Conservation (phyloP, 2,797 vertebrate genomes). For the Sorex maritimensis region DNA sequence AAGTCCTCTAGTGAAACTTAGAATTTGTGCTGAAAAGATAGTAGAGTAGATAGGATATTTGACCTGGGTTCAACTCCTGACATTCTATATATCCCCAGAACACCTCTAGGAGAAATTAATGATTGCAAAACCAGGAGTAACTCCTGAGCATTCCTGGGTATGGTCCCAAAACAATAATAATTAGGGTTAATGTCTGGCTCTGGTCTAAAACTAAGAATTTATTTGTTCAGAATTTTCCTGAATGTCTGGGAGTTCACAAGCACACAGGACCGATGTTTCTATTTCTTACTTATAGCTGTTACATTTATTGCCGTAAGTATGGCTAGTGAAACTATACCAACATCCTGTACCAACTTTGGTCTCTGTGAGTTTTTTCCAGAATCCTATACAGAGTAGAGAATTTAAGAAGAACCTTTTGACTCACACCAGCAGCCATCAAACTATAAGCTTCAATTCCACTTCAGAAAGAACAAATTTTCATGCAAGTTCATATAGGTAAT, state of each 20-base stretch:
- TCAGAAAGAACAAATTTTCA: not conserved
- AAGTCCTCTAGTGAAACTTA: constrained; percentile 42
- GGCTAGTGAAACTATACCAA: not conserved
- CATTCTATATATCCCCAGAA: too few species aligned
- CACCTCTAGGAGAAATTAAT: too few species aligned
- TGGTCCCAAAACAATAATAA: too few species aligned
- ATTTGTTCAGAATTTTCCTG: not conserved
- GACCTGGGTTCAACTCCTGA: too few species aligned
- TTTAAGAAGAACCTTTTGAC: not conserved
- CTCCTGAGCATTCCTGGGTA: too few species aligned
- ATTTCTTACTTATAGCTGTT: not conserved
- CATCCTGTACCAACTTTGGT: not conserved
- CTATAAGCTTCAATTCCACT: not conserved
- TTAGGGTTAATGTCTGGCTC: not conserved
- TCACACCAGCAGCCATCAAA: not conserved
- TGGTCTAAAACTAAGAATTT: not conserved
- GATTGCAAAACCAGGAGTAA: too few species aligned
- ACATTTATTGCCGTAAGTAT: not conserved
- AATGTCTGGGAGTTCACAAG: constrained; percentile 16
- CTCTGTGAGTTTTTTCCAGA: not conserved
- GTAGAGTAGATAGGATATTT: too few species aligned
- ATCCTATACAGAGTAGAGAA: not conserved
- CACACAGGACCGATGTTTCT: not conserved
- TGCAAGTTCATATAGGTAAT: not conserved
- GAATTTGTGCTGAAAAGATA: too few species aligned